Conservation (phyloP, 2,797 vertebrate species). For the Lophotriccus pileatus region DNA sequence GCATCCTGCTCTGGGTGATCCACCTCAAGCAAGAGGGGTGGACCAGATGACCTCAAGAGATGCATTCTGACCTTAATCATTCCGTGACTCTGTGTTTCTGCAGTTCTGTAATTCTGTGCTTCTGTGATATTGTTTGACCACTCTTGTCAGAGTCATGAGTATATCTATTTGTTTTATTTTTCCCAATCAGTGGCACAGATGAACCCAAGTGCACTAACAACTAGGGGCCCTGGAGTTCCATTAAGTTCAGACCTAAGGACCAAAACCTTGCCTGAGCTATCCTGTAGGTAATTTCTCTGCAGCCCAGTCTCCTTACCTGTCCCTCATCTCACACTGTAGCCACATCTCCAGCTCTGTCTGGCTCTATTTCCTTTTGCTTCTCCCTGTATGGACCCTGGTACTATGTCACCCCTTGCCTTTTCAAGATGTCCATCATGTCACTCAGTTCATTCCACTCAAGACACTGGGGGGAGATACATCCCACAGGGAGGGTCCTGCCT, state of each 20-base stretch:
- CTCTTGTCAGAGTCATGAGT: not conserved
- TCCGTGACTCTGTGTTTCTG: not conserved
- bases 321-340: not conserved
- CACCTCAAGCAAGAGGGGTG: not conserved
- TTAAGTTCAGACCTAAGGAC: not conserved
- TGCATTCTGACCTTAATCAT: not conserved
- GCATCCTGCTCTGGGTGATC: not conserved
- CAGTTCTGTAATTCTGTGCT: not conserved
- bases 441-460: not conserved
- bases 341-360: not conserved
- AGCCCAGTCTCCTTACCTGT: not conserved
- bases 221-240: rapidly evolving
- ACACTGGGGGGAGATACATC: not conserved
- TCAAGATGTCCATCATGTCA: not conserved
- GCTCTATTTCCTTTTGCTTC: not conserved
- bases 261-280: not conserved
- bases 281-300: not conserved
- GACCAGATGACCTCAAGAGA: not conserved
- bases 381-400: not conserved
- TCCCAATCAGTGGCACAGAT: not conserved
- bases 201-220: not conserved
- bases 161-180: not conserved
- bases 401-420: not conserved
- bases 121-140: not conserved
- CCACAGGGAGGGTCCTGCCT: not conserved